Evolutionary conservation across 2,888 invertebrate species (phyloP).

Genomic region (Andrena praecox): DNA sequence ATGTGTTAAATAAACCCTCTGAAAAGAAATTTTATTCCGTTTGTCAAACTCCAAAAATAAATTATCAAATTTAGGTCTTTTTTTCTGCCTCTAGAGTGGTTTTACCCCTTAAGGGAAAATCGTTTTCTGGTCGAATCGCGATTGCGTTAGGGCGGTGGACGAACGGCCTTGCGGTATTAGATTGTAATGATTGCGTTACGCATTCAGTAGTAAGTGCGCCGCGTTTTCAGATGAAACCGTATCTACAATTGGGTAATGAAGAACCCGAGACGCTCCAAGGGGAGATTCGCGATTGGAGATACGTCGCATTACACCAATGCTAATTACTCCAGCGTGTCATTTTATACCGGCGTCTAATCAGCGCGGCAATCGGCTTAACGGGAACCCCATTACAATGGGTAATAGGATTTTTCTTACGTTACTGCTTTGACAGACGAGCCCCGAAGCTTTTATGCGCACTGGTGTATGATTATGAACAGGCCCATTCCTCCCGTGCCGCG

Average conservation of each 20-base stretch:
- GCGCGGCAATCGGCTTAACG: slow-evolving; percentile 62
- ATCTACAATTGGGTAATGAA: slow-evolving; percentile 60
- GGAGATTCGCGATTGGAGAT: slow-evolving; percentile 55
- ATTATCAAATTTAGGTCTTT: too few species aligned
- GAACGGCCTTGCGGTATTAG: neutral
- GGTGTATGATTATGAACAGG: slow-evolving; percentile 5
- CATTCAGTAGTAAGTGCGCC: neutral
- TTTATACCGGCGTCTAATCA: slow-evolving; percentile 62
- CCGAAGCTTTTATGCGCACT: slow-evolving; percentile 17
- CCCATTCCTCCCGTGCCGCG: neutral
- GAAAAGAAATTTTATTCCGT: too few species aligned
- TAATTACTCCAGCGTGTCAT: slow-evolving; percentile 53
- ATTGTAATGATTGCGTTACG: neutral
- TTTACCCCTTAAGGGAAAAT: neutral
- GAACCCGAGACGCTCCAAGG: slow-evolving; percentile 43
- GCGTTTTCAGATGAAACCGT: slow-evolving; percentile 51
- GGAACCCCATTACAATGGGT: slow-evolving; percentile 52
- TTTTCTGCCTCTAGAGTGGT: too few species aligned
- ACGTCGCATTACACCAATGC: slow-evolving; percentile 49
- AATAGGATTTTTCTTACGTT: slow-evolving; percentile 47
- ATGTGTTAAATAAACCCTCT: too few species aligned
- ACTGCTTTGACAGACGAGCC: slow-evolving; percentile 35
- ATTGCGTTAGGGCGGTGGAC: neutral
- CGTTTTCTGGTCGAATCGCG: neutral
- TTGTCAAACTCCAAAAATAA: too few species aligned